Percentiles rank a stretch among this genome's conserved stretches.
These are phyloP conservation scores for Panzeria rudis DNA, from an alignment of 2,888 invertebrate genomes.

Conservation along the genomic window DNA sequence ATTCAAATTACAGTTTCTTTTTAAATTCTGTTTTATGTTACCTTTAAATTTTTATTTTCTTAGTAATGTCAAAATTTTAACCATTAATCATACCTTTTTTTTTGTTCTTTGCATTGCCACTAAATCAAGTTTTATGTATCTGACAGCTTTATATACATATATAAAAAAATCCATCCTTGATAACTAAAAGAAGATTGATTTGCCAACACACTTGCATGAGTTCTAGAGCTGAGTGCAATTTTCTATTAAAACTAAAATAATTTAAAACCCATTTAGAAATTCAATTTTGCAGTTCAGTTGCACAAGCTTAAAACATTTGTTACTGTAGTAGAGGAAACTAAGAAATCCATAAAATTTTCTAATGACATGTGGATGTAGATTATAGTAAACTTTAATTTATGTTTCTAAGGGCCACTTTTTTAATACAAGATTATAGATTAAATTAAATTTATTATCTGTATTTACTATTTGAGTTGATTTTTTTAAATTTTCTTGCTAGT, in stretches of 20 bases:
- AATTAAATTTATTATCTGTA: too few species aligned
- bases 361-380: not conserved
- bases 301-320: conserved; percentile 12
- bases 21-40: conserved; percentile 5
- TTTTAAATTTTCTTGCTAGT: too few species aligned
- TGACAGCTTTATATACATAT: conserved; percentile 59
- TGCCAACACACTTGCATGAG: conserved; percentile 26
- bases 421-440: too few species aligned
- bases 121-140: conserved; percentile 67
- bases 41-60: conserved; percentile 1
- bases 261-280: conserved; percentile 18
- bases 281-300: conserved; percentile 24
- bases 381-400: too few species aligned
- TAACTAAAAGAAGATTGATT: conserved; percentile 54
- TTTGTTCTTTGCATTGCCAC: conserved; percentile 23
- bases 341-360: not conserved
- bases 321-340: not conserved
- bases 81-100: conserved; percentile 63
- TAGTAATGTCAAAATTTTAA: conserved; percentile 32
- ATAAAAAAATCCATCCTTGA: not conserved
- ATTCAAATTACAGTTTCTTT: conserved; percentile 18
- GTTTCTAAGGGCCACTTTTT: too few species aligned
- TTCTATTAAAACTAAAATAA: conserved; percentile 21
- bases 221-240: not conserved
- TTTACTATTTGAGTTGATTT: too few species aligned